Conservation (phyloP, 2,113 vertebrate species). For the Rhagologus leucostigma region DNA sequence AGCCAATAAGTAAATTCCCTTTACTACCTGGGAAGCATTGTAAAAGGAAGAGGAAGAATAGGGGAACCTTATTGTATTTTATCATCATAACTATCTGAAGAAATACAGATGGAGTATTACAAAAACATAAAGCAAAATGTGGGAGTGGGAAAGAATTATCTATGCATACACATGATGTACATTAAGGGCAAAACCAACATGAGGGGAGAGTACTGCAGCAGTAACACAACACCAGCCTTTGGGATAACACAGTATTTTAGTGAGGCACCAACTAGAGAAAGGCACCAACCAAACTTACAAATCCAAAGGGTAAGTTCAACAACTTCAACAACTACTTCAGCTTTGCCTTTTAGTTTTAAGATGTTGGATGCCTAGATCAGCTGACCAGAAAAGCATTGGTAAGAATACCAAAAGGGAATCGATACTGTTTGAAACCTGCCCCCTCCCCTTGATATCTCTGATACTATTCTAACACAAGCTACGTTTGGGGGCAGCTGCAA, state of each 20-base stretch:
- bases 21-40: not conserved
- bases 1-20: not conserved
- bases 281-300: not conserved
- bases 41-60: not conserved
- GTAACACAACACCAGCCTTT: not conserved
- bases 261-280: not conserved
- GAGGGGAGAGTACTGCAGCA: not conserved
- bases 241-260: not conserved
- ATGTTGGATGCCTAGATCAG: not conserved
- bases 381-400: not conserved
- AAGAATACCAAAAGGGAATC: not conserved
- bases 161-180: not conserved
- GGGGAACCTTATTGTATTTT: not conserved
- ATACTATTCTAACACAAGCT: not conserved
- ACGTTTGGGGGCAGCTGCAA: not conserved
- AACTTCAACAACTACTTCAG: not conserved
- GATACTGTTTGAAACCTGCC: not conserved
- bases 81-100: not conserved
- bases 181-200: not conserved
- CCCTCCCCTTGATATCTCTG: not conserved
- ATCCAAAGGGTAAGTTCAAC: not conserved
- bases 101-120: not conserved
- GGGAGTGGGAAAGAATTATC: not conserved
- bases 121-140: not conserved
- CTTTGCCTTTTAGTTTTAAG: not conserved